Evolutionary conservation across 2,797 vertebrate genomes (phyloP), one percentile per base, ranked within the genome.

Genomic region (Clarias laeviceps): DNA sequence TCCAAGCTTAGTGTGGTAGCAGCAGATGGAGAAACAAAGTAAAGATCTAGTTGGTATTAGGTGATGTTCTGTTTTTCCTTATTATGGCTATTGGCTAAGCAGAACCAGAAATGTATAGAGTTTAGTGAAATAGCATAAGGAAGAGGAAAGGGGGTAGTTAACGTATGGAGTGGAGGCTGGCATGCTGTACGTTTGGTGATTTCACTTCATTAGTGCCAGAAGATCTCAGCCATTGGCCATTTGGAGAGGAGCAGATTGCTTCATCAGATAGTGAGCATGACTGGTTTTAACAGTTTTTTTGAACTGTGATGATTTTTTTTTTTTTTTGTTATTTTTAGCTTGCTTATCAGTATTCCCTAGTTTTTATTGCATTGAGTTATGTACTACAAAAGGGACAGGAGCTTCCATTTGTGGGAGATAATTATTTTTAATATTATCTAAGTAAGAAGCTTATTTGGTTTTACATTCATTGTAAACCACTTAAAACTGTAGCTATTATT

Each of bases 341-440:
- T 90, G 93, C 89, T 91, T 90, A 93, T 94, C 94, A 96, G 93
- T 95, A 94, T 95, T 95, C 93, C 90, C 92, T 94, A 94, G 93
- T 93, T 92, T 37, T 77, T 92, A 90, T 92, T 92, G 89, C 91
- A 90, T 94, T 87, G 85, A 87, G 90, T 85, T 86, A 57, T 88
- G 78, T 89, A 89, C 84, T 90, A 87, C 82, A 90, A 90, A 92
- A 93, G 92, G 91, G 90, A 90, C 92, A 88, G 68, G 86, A 72
- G 90, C 92, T 93, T 94, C 92, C 90, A 88, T 89, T 90, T 83
- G 24, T 64, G 82, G 89, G 88, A 89, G 89, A 90, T 80, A 57
- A 87, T 90, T 90, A 69, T 85, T 88, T 88, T 90, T 88, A 78
- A 86, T 85, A 85, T 88, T 88, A 78, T 87, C 69, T 69, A 82